phyloP scores from a whole-genome alignment of 2,113 vertebrate species.

The Carassius gibelio region DNA sequence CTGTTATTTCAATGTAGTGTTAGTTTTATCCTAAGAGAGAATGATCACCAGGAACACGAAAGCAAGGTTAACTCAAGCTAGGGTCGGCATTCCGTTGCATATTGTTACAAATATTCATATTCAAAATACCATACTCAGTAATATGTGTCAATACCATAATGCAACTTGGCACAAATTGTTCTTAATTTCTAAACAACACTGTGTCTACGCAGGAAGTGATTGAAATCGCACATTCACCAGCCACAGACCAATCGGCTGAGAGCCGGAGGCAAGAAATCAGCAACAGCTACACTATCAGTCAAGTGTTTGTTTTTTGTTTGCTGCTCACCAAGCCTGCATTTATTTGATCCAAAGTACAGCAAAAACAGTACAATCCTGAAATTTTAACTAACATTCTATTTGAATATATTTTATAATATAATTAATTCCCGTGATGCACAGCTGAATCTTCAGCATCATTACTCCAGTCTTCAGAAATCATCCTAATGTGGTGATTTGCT shows the following conservation, averaged over 20 bases:
- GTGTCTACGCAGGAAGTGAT: not conserved
- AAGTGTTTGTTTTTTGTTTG: too few relatives aligned
- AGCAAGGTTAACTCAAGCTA: not conserved
- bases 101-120: not conserved
- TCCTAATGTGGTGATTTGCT: too few relatives aligned
- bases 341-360: too few relatives aligned
- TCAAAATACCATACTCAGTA: not conserved
- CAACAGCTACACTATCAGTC: not conserved
- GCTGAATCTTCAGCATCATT: too few relatives aligned
- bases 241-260: not conserved
- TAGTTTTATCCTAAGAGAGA: not conserved
- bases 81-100: not conserved
- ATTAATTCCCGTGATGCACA: too few relatives aligned
- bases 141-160: not conserved
- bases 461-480: not conserved
- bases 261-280: not conserved
- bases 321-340: too few relatives aligned
- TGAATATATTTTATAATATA: too few relatives aligned
- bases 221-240: not conserved
- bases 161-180: not conserved
- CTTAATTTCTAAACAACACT: not conserved
- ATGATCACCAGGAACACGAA: not conserved
- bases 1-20: slow-evolving; percentile 16
- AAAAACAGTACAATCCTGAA: too few relatives aligned
- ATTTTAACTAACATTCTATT: too few relatives aligned